Evolutionary conservation across 2,113 vertebrate genomes (phyloP).

Genomic region (Chelonoidis abingdonii): DNA sequence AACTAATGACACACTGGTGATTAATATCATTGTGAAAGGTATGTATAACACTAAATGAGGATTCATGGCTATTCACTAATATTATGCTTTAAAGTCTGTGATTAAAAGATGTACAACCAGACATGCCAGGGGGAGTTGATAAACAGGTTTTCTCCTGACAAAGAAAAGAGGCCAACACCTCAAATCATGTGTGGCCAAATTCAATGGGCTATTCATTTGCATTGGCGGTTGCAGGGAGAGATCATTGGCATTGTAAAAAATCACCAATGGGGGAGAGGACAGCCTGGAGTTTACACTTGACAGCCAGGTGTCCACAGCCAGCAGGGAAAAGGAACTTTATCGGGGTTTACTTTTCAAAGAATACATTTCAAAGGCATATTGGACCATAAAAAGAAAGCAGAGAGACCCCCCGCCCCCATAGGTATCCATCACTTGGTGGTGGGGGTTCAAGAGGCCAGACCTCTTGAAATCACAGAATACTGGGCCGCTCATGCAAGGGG

Average conservation of each 20-base stretch:
- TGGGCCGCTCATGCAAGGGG: neutral
- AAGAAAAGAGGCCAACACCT: neutral
- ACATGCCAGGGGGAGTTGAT: neutral
- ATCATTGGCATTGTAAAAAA: neutral
- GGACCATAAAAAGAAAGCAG: neutral
- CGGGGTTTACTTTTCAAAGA: neutral
- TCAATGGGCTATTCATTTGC: neutral
- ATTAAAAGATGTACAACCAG: neutral
- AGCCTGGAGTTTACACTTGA: neutral
- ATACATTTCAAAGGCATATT: neutral
- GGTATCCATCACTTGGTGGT: neutral
- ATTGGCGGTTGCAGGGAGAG: neutral
- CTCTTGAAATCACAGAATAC: neutral
- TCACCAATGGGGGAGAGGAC: neutral
- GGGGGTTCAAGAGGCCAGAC: neutral
- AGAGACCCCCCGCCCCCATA: neutral
- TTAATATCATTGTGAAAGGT: neutral
- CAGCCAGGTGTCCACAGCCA: neutral
- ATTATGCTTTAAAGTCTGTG: neutral
- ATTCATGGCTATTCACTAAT: neutral
- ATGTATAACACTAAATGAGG: neutral
- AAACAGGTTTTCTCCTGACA: neutral
- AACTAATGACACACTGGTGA: neutral
- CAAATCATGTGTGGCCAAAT: neutral
- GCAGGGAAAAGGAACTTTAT: neutral